Evolutionary conservation across 2,888 invertebrate species (phyloP), one percentile per base, ranked within the genome.

Genomic region (Trichopoda pennipes): DNA sequence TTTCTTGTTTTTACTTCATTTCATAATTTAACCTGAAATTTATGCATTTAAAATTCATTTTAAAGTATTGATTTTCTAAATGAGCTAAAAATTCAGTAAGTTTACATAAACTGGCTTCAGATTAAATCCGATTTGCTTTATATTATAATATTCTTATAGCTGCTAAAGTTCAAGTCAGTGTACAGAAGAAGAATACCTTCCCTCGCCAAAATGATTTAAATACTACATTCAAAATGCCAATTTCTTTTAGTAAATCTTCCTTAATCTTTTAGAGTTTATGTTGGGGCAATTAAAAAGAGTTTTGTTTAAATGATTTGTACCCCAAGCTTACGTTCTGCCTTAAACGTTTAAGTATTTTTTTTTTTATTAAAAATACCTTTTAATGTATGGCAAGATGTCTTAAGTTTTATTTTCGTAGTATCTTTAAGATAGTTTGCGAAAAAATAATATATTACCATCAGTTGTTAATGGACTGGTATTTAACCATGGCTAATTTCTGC

Each of bases 401-500:
- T 42, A 63, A 68, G 51, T 68, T 80, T 77, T 73, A 47, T 38
- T 38, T 38, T 10, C 3, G 4, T 21, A 53, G 35, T 58, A 66
- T 60, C 21, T 60, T 55, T 53, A 74, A 63, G 60, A 70, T 76
- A 69, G 70, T 49, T 42, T 55, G 76, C 78, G 60, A n/a, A 51
- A 53, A 66, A 66, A 28, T 28, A 28, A 28, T 28, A 28, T 64
- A 72, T 19, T 74, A 78, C 74, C 70, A 75, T 38, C 75, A 82
- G 79, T 82, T 78, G 75, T 75, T 72, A 82, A 79, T 82, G 82
- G 69, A 17, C 61, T 83, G 80, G 79, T 81, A 83, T 81, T 80
- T 75, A 73, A 70, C 58, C 76, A 72, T 76, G 75, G 81, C 84
- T 85, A 84, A 85, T 84, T 85, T 85, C 78, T 80, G 85, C 81